Evolutionary conservation across 2,888 invertebrate genomes (phyloP), one percentile per base, ranked within the genome.

Genomic region (Volucella bombylans): DNA sequence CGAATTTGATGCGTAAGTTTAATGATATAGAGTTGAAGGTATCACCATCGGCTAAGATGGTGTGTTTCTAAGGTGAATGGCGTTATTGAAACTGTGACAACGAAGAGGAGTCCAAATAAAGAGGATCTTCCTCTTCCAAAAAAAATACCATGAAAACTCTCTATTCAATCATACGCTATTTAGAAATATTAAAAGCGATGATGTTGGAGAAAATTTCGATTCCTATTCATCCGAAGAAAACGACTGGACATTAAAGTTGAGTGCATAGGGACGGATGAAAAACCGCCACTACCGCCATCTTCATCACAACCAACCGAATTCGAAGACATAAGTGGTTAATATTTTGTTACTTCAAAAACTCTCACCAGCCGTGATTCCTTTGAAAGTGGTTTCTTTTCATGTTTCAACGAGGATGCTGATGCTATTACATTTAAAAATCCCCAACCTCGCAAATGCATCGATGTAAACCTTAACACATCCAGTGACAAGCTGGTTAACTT

Each of bases 381-480:
- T 90, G 97, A 97, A 91, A 96, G 96, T 87, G 97, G 97, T 18
- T 97, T 97, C 90, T 97, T 96, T 93, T 96, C 96, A 72, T 96
- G 96, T 88, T 95, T 96, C 86, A 96, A 96, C 89, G 96, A 96
- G 90, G 96, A 96, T 90, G 93, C 94, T 86, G 96, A 96, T 90
- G 93, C 94, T 87, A 94, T 94, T 77, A 92, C 90, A n/a, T 86
- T 78, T 52, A 86, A 86, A 14, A 82, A 78, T 38, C 88, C 88
- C 57, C 89, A 87, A 12, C 39, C 64, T 43, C 78, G 89, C 83
- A 89, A 87, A 31, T 90, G 91, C 74, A 89, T 90, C 65, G 91
- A 91, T 55, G 67, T 91, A 10, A 88, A 90, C 86, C 88, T 90
- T 45, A 90, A 91, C 45, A 86, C 74, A 65, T 87, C 86, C 65